Evolutionary conservation across 2,888 invertebrate genomes (phyloP), one percentile per base, ranked within the genome.

Genomic region (Himalopsyche kuldschensis): DNA sequence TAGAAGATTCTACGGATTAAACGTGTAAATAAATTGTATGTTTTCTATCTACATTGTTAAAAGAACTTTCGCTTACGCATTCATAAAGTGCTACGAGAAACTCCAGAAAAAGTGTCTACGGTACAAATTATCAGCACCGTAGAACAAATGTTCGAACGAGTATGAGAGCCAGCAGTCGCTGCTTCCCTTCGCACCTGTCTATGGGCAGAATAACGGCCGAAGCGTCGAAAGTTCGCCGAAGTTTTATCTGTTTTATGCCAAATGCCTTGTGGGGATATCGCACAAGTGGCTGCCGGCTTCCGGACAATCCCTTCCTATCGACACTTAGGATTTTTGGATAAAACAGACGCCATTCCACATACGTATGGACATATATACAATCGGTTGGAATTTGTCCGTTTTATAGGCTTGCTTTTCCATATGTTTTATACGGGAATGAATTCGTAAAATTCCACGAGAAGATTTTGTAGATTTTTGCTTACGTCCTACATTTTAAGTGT

Each of bases 181-280:
- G 35, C n/a, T 75, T 30, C 30, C 75, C 78, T 35, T 75, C 41
- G 78, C 82, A 82, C 82, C 82, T 82, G 82, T 83, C 83, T 78
- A 75, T 55, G 80, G 69, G 77, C 80, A 48, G 41, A 83, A 79
- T 83, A 83, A 83, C 83, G 79, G 80, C 55, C 47, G 15, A 78
- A 79, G 55, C 31, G 79, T 79, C 55, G 79, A 79, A 79, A 83
- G 83, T 83, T 83, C 55, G 77, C 77, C 75, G 35, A 69, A 84
- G 31, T 84, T 84, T 84, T 84, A 84, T 84, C 84, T 81, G 78
- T 78, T 84, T 81, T 75, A 84, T 81, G 81, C 84, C 79, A 30
- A 81, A 79, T 69, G 80, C 82, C 76, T 79, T 24, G 48, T 79
- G 80, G 79, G 78, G 82, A 84, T 84, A 82, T 69, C 69, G 78